Percentiles rank a stretch among this genome's conserved stretches.
Evolutionary conservation across 2,113 vertebrate species (phyloP).

Genomic region (Nanorana parkeri): DNA sequence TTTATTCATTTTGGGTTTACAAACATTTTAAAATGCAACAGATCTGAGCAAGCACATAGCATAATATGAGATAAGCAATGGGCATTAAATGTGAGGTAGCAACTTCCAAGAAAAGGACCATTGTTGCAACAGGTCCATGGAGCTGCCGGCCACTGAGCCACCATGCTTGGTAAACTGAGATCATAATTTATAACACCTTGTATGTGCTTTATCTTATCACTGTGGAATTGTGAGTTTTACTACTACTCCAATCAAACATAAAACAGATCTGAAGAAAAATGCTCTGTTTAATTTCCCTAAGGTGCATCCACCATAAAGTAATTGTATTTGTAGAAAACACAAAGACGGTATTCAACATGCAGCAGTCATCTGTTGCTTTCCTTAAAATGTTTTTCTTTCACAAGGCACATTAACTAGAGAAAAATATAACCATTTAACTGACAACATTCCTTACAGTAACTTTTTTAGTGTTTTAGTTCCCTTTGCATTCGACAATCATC

Average conservation of each 20-base stretch:
- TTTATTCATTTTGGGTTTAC: no score
- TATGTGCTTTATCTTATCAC: constrained; percentile 12
- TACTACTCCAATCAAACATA: constrained; percentile 62
- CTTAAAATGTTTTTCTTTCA: constrained; percentile 61
- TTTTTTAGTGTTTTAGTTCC: not conserved
- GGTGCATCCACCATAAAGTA: constrained; percentile 63
- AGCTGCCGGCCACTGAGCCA: no score
- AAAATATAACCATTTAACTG: constrained; percentile 26
- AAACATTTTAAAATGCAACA: no score
- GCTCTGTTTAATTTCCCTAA: constrained; percentile 68
- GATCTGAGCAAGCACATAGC: no score
- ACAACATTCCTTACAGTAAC: constrained; percentile 8
- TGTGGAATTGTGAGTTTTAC: constrained; percentile 62
- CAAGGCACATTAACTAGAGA: not conserved
- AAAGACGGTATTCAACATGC: constrained; percentile 62
- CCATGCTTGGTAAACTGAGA: not conserved
- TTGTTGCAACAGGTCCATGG: no score
- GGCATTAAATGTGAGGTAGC: no score
- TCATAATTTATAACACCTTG: not conserved
- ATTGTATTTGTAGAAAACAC: constrained; percentile 66
- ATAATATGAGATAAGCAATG: no score
- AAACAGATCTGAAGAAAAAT: constrained; percentile 72
- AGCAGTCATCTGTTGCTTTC: constrained; percentile 56
- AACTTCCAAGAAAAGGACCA: no score
- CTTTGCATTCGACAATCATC: not conserved